Conservation (phyloP, 2,888 invertebrate species). For the Ypsolopha scabrella region DNA sequence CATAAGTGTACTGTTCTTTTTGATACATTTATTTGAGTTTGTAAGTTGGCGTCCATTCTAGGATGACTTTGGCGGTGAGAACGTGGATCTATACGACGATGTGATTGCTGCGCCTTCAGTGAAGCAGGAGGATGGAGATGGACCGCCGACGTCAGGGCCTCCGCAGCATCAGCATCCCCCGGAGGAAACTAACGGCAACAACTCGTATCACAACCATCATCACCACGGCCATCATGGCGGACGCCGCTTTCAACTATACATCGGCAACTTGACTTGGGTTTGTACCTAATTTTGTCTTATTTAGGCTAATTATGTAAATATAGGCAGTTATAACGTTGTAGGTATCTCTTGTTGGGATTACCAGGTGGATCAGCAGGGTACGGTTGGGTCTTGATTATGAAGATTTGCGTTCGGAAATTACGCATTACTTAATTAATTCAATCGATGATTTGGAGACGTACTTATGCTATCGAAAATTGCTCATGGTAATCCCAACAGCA, state of each 20-base stretch:
- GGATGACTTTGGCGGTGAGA: conserved; percentile 88
- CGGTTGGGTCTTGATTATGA: background rate
- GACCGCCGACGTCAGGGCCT: conserved; percentile 68
- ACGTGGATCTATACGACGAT: conserved; percentile 95
- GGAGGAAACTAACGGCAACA: conserved; percentile 77
- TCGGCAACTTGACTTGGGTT: conserved; percentile 99
- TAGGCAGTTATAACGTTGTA: conserved; percentile 29
- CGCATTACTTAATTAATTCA: background rate
- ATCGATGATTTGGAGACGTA: background rate
- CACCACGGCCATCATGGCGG: conserved; percentile 80
- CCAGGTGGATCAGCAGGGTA: background rate
- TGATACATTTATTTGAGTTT: background rate
- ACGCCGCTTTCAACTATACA: conserved; percentile 91
- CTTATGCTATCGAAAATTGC: background rate
- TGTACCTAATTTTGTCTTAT: conserved; percentile 59
- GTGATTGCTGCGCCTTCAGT: conserved; percentile 86
- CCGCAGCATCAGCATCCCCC: conserved; percentile 63
- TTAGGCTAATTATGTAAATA: conserved; percentile 51
- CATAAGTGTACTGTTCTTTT: background rate
- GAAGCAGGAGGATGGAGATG: conserved; percentile 70
- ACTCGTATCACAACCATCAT: conserved; percentile 79
- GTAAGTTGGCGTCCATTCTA: conserved; percentile 34
- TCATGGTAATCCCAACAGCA: background rate
- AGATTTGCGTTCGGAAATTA: background rate
- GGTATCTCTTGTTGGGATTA: conserved; percentile 23